Evolutionary conservation across 2,113 vertebrate genomes (phyloP).

Genomic region (Cnemophilus loriae): DNA sequence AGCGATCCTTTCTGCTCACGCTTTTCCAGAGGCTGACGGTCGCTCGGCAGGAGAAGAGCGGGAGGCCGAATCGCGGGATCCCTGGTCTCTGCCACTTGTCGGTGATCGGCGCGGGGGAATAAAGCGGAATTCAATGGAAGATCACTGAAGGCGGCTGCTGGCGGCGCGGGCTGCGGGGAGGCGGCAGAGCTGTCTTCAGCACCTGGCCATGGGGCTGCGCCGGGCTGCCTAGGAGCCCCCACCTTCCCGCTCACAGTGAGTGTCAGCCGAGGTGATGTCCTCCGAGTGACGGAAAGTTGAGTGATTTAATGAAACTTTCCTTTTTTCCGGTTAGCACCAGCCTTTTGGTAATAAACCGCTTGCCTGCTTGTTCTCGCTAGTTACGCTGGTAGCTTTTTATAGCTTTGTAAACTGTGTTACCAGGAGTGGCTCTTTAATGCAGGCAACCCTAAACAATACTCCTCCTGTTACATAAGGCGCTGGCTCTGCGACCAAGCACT

Average conservation of each 20-base stretch:
- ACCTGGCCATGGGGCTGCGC: conserved; percentile 60
- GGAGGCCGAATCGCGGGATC: not conserved
- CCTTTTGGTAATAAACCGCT: not conserved
- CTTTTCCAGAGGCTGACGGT: conserved; percentile 54
- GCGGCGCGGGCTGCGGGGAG: not conserved
- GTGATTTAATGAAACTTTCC: not conserved
- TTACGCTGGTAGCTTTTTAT: conserved; percentile 56
- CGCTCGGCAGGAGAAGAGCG: conserved; percentile 28
- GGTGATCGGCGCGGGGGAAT: not conserved
- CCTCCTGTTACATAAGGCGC: conserved; percentile 70
- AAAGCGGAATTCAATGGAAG: conserved; percentile 27
- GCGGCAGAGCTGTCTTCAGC: conserved; percentile 73
- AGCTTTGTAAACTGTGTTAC: conserved; percentile 67
- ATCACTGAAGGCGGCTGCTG: not conserved
- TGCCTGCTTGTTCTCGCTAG: not conserved
- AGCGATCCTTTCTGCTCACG: conserved; percentile 51
- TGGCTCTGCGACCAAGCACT: conserved; percentile 54
- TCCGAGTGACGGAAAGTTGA: not conserved
- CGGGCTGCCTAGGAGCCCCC: conserved; percentile 51
- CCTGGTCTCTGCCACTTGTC: not conserved
- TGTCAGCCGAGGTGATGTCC: not conserved
- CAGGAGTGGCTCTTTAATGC: conserved; percentile 63
- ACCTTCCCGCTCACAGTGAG: conserved; percentile 58
- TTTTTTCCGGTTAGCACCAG: not conserved
- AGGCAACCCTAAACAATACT: conserved; percentile 70